Percentiles rank a stretch among this genome's conserved stretches.
phyloP scores from a whole-genome alignment of 92 coral and sea anemone species.

The Palythoa heliodiscus region DNA sequence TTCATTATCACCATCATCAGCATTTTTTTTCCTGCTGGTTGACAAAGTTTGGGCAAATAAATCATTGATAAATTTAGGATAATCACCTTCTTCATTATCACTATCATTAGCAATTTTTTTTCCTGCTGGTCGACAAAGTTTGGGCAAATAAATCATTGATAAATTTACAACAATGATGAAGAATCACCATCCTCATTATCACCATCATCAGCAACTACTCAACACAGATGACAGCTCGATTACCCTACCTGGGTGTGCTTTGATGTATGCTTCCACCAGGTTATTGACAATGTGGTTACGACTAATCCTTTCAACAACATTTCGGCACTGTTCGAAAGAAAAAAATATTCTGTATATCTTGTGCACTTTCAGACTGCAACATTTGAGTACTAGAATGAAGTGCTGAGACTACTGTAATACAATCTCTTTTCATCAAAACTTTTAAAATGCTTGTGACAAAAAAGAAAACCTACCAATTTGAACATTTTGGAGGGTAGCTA shows the following conservation, averaged over 20 bases:
- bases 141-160: too few relatives aligned
- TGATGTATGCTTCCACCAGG: constrained; percentile 87
- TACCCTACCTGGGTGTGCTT: constrained; percentile 78
- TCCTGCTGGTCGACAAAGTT: too few relatives aligned
- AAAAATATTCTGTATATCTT: background rate
- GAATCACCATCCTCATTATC: background rate
- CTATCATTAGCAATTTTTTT: too few relatives aligned
- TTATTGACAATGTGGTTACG: constrained; percentile 92
- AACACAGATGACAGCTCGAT: background rate
- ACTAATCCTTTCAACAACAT: constrained; percentile 81
- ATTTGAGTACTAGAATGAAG: background rate
- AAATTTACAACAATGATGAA: too few relatives aligned
- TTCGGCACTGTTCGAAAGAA: constrained; percentile 78
- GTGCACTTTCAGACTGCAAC: background rate
- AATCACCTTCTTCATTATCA: too few relatives aligned
- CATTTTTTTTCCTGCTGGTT: too few relatives aligned
- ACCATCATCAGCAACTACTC: background rate
- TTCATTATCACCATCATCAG: too few relatives aligned
- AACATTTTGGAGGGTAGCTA: too few relatives aligned
- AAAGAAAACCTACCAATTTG: too few relatives aligned
- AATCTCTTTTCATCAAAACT: background rate
- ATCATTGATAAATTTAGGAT: too few relatives aligned
- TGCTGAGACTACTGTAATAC: background rate
- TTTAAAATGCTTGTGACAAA: too few relatives aligned
- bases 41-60: too few relatives aligned